Percentiles rank a stretch among this genome's conserved stretches.
These are phyloP conservation scores for Danio aesculapii DNA, from an alignment of 2,797 vertebrate species.

Conservation along the genomic window DNA sequence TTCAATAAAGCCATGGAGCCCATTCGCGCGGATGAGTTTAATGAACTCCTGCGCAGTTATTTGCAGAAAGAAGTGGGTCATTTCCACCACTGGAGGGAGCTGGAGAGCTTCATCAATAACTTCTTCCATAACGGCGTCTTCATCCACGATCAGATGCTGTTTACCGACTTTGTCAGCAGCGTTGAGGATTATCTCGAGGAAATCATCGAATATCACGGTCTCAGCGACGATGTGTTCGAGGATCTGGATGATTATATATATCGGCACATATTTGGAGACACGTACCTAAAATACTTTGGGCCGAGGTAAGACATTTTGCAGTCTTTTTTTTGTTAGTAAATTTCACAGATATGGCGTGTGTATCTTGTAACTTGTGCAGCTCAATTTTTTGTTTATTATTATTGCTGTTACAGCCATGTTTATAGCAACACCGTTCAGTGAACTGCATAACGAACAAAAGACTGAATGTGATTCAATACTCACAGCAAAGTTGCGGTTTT, in stretches of 20 bases:
- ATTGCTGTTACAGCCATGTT: too few relatives aligned
- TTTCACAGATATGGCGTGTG: background rate
- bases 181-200: slow-evolving; percentile 90
- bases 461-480: too few relatives aligned
- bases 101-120: slow-evolving; percentile 86
- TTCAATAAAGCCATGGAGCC: slow-evolving; percentile 88
- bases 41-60: slow-evolving; percentile 88
- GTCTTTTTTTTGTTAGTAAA: background rate
- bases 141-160: slow-evolving; percentile 95
- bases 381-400: too few relatives aligned
- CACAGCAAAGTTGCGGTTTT: too few relatives aligned
- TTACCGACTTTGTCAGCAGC: slow-evolving; percentile 92
- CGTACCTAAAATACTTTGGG: slow-evolving; percentile 78
- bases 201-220: slow-evolving; percentile 86
- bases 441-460: too few relatives aligned
- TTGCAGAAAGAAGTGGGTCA: slow-evolving; percentile 87
- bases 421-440: too few relatives aligned
- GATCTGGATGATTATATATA: slow-evolving; percentile 91
- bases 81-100: slow-evolving; percentile 93
- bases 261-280: slow-evolving; percentile 90
- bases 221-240: slow-evolving; percentile 81
- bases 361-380: too few relatives aligned
- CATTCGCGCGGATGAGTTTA: slow-evolving; percentile 89
- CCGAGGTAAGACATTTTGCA: slow-evolving; percentile 85
- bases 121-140: slow-evolving; percentile 94